phyloP scores from a whole-genome alignment of 2,113 vertebrate genomes.

The Eudyptes chrysolophus region DNA sequence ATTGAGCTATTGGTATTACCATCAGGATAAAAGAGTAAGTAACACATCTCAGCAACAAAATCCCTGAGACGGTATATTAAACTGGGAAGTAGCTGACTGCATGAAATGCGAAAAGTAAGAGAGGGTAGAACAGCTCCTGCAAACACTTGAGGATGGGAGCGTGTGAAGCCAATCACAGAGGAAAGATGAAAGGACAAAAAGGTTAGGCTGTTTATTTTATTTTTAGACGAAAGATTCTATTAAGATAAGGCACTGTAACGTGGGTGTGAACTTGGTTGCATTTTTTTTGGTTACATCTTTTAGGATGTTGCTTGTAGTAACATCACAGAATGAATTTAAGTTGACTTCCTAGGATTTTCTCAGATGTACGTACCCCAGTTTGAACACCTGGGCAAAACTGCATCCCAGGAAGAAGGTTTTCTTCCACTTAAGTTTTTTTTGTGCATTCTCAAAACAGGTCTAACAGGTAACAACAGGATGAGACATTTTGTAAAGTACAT shows the following conservation, averaged over 20 bases:
- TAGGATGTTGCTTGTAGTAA: background rate
- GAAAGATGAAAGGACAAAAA: background rate
- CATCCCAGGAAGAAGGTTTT: background rate
- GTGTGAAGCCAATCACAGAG: background rate
- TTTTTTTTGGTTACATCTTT: background rate
- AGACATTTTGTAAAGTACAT: background rate
- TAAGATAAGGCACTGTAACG: background rate
- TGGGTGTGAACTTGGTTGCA: background rate
- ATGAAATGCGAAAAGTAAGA: background rate
- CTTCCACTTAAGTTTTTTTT: background rate
- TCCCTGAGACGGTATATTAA: background rate
- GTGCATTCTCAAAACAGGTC: background rate
- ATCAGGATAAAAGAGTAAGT: background rate
- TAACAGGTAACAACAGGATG: background rate
- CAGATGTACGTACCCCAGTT: rapidly evolving
- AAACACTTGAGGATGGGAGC: background rate
- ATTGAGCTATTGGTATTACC: background rate
- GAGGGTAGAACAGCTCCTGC: background rate
- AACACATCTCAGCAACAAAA: background rate
- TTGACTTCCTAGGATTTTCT: background rate
- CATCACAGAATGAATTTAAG: background rate
- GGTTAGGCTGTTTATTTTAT: background rate
- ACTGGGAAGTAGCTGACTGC: background rate
- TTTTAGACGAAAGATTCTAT: background rate
- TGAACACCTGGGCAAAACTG: background rate